Conservation (phyloP, 2,888 invertebrate genomes). For the Caenorhabditis sinica region DNA sequence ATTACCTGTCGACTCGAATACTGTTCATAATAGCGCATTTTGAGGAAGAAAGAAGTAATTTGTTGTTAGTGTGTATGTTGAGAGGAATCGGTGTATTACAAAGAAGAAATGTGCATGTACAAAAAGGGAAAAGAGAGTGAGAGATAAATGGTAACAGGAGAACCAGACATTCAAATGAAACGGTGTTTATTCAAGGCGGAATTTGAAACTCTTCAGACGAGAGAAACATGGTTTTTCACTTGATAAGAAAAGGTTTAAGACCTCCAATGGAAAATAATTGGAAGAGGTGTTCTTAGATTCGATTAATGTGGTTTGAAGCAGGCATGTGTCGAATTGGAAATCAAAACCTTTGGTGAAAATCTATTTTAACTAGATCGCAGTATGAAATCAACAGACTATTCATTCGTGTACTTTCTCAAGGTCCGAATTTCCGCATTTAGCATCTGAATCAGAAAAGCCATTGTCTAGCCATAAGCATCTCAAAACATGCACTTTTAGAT, state of each 20-base stretch:
- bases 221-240: not conserved
- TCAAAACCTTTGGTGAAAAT: too few species aligned
- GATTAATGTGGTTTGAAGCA: too few species aligned
- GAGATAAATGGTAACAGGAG: conserved; percentile 15
- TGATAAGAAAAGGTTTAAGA: conserved; percentile 25
- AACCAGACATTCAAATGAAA: conserved; percentile 10
- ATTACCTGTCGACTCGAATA: conserved; percentile 60
- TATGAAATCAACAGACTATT: too few species aligned
- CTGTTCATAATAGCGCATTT: conserved; percentile 36
- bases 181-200: conserved; percentile 59
- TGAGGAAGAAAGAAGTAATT: conserved; percentile 5
- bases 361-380: too few species aligned
- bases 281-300: not conserved
- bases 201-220: conserved; percentile 41
- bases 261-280: not conserved
- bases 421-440: too few species aligned
- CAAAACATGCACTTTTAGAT: too few species aligned
- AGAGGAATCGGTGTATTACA: conserved; percentile 28
- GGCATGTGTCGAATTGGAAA: too few species aligned
- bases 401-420: too few species aligned
- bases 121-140: conserved; percentile 12
- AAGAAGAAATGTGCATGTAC: conserved; percentile 40
- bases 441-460: too few species aligned
- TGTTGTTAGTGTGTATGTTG: not conserved
- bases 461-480: too few species aligned